These are phyloP conservation scores for Phymastichus coffea DNA, from an alignment of 1,140 invertebrate species.

Conservation along the genomic window DNA sequence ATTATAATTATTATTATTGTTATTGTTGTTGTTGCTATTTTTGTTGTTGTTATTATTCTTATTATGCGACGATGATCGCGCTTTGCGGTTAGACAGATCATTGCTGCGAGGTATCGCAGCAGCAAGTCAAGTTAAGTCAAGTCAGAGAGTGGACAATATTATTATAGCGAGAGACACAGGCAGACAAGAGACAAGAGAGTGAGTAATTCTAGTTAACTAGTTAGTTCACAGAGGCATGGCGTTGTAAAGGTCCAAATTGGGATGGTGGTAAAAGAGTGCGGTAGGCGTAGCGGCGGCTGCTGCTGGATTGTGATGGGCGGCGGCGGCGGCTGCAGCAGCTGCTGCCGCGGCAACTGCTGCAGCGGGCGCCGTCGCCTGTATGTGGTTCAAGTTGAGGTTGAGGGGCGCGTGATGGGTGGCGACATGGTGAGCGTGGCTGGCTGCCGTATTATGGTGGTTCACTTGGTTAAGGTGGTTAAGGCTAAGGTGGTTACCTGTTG, in stretches of 20 bases:
- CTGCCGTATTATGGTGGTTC: conserved; percentile 56
- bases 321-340: conserved; percentile 58
- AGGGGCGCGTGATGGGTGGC: conserved; percentile 49
- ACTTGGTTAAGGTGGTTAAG: conserved; percentile 61
- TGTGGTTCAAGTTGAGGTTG: conserved; percentile 55
- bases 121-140: no score
- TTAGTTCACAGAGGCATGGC: conserved; percentile 81
- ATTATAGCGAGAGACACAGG: no score
- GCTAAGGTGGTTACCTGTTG: conserved; percentile 85
- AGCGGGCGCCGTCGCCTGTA: conserved; percentile 52
- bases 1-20: conserved; percentile 4
- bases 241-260: conserved; percentile 61
- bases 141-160: no score
- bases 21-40: no score
- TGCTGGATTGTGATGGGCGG: conserved; percentile 52
- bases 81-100: no score
- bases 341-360: conserved; percentile 38
- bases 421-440: neutral
- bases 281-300: conserved; percentile 55
- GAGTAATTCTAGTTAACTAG: no score
- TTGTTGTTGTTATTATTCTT: no score
- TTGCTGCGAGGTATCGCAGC: no score
- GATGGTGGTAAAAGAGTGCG: conserved; percentile 59
- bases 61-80: no score
- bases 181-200: no score